Evolutionary conservation across 2,888 invertebrate genomes (phyloP), one percentile per base, ranked within the genome.

Genomic region (Lasioglossum lativentre): DNA sequence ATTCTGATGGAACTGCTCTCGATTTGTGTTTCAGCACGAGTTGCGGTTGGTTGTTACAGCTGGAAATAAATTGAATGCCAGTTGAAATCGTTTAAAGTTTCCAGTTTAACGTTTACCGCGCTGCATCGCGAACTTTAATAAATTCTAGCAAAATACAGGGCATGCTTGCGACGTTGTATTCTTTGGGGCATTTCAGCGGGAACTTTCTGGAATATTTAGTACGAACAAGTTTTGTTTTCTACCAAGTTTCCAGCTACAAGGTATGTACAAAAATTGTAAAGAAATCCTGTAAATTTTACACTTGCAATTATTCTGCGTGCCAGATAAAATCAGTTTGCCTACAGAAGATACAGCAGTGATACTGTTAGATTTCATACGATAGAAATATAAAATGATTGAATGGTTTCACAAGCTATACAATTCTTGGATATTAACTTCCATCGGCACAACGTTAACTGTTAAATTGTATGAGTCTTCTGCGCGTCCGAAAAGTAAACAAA

Each of bases 61-160:
- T 30, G 27, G 59, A 63, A 63, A 63, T 27, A 63, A n/a, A 27
- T 12, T 27, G 30, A 63, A 63, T 27, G 27, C 59, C 27, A 30
- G 16, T 30, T 27, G 59, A 30, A 63, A 63, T 27, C 59, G 59
- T 63, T 63, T 63, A 63, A 63, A 30, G 59, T 63, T 63, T 63
- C 12, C 12, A 63, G 30, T 27, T 63, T 63, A 27, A 56, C n/a
- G n/a, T 56, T 10, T n/a, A n/a, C 16, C 59, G 3, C 27, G 59
- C 14, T 63, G 59, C 14, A 2, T 27, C 27, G 14, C 14, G 27
- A 63, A 63, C 63, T 63, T 63, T 30, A 14, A 30, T 63, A 63
- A 63, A 56, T 63, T 16, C 14, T 4, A 27, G 16, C 27, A n/a
- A 27, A 63, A 30, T 63, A 5, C 63, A 30, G n/a, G 30, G 27